phyloP scores from a whole-genome alignment of 2,888 invertebrate species.

The Cheilosia vernalis region DNA sequence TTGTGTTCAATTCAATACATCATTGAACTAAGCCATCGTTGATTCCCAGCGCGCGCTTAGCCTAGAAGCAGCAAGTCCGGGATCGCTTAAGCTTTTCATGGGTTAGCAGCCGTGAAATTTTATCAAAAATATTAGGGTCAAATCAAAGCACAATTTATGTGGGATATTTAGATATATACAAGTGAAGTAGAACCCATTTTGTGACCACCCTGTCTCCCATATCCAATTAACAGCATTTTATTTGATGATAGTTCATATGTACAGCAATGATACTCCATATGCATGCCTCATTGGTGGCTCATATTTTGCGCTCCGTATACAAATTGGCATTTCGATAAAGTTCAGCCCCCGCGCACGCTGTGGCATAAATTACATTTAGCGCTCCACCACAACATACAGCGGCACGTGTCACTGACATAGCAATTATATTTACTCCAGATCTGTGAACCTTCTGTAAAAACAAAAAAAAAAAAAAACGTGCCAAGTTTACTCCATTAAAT shows the following conservation, averaged over 20 bases:
- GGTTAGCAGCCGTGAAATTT: too few species aligned
- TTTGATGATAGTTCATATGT: constrained; percentile 26
- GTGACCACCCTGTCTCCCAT: constrained; percentile 33
- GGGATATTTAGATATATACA: too few species aligned
- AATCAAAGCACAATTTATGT: too few species aligned
- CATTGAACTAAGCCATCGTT: too few species aligned
- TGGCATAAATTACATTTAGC: constrained; percentile 24
- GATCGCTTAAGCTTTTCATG: too few species aligned
- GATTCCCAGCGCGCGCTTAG: too few species aligned
- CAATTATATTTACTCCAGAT: constrained; percentile 19
- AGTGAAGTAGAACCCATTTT: neutral
- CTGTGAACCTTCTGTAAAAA: neutral
- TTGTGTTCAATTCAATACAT: too few species aligned
- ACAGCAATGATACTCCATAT: neutral
- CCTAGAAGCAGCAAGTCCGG: too few species aligned
- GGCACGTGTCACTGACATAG: constrained; percentile 39
- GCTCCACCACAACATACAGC: constrained; percentile 9
- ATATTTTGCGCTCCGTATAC: constrained; percentile 4
- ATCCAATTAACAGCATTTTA: constrained; percentile 38
- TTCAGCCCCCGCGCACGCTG: neutral
- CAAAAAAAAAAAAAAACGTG: neutral
- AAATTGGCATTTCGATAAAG: constrained; percentile 6
- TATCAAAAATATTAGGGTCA: too few species aligned
- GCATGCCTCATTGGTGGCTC: neutral
- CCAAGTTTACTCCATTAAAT: constrained; percentile 6